These are phyloP conservation scores for Ectemnius continuus DNA, from an alignment of 2,888 invertebrate genomes.

Conservation along the genomic window DNA sequence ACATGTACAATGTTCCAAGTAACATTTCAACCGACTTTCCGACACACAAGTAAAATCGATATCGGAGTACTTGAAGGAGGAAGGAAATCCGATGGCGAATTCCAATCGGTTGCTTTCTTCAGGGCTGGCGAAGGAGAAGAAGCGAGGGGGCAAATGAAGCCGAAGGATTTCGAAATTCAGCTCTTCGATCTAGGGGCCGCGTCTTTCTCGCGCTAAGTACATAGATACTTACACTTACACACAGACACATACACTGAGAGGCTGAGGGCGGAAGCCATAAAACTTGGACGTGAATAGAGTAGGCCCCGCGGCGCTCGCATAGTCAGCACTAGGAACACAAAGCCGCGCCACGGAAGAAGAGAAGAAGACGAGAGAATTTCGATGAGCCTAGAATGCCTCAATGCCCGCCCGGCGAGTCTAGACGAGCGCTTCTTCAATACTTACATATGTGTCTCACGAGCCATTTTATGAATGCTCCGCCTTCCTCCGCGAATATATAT, in stretches of 20 bases:
- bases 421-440: slow-evolving; percentile 28
- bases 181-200: not conserved
- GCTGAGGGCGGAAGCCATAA: slow-evolving; percentile 41
- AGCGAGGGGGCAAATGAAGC: not conserved
- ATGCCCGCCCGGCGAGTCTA: slow-evolving; percentile 36
- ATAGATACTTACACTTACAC: slow-evolving; percentile 1
- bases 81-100: too few relatives aligned
- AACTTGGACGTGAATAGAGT: slow-evolving; percentile 42
- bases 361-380: slow-evolving; percentile 28
- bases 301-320: slow-evolving; percentile 34
- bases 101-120: not conserved
- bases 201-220: not conserved
- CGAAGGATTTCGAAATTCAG: not conserved
- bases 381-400: slow-evolving; percentile 41
- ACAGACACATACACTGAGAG: not conserved
- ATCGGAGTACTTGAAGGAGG: too few relatives aligned
- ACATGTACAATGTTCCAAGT: too few relatives aligned
- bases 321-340: slow-evolving; percentile 30
- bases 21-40: too few relatives aligned
- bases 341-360: slow-evolving; percentile 22
- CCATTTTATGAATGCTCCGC: not conserved
- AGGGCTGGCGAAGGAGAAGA: not conserved
- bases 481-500: too few relatives aligned
- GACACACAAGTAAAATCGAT: too few relatives aligned
- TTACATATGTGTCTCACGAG: slow-evolving; percentile 24